Conservation (phyloP, 2,113 vertebrate species). For the Chrysochloris asiatica region DNA sequence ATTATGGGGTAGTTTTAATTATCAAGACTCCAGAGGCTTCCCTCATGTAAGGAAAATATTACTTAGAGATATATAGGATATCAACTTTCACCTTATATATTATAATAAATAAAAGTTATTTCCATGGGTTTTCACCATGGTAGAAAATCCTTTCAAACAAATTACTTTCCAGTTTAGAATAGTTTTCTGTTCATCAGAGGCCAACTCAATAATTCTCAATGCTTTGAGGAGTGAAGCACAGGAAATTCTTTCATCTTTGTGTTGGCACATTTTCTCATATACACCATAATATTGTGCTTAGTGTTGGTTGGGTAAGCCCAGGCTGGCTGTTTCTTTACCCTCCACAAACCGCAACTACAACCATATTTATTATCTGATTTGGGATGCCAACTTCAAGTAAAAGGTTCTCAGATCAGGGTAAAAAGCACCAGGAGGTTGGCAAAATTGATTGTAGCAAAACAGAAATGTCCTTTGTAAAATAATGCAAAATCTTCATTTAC, state of each 20-base stretch:
- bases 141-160: conserved; percentile 67
- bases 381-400: conserved; percentile 42
- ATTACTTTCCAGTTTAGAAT: conserved; percentile 67
- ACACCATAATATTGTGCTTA: conserved; percentile 20
- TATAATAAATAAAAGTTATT: conserved; percentile 40
- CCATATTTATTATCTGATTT: conserved; percentile 40
- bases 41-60: conserved; percentile 65
- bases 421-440: conserved; percentile 25
- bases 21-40: conserved; percentile 67
- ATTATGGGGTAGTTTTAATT: conserved; percentile 76
- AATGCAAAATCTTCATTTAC: conserved; percentile 46
- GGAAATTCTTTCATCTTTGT: conserved; percentile 67
- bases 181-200: conserved; percentile 48
- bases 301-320: not conserved
- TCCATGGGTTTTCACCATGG: conserved; percentile 53
- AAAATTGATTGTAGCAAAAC: conserved; percentile 1
- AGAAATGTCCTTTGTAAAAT: conserved; percentile 46
- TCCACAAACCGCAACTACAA: conserved; percentile 43
- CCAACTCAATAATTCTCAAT: conserved; percentile 58
- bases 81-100: conserved; percentile 68
- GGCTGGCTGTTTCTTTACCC: not conserved
- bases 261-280: conserved; percentile 33
- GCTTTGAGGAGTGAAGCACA: conserved; percentile 51
- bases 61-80: conserved; percentile 66
- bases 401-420: conserved; percentile 29